Evolutionary conservation across 2,888 invertebrate species (phyloP), one percentile per base, ranked within the genome.

Genomic region (Cistogaster globosa): DNA sequence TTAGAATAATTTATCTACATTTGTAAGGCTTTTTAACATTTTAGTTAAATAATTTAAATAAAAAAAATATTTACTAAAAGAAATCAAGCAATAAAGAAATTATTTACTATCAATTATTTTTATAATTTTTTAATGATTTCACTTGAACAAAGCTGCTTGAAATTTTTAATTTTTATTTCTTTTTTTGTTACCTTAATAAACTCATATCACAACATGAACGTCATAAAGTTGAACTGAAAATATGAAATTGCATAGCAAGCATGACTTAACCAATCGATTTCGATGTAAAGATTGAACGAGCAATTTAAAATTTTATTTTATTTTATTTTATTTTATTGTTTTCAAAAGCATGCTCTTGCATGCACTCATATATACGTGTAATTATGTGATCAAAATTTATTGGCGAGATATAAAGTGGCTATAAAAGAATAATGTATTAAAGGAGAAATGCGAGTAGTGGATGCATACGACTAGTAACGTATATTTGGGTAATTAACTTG

Each of bases 401-500:
- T 65, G 51, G 53, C 63, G 45, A 60, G 71, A 53, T 65, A 71
- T 57, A 82, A 76, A 77, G 57, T 53, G 77, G 63, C 45, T 71
- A 32, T 69, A 76, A 76, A 72, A 22, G 38, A 72, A 38, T 53
- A 80, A 51, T 51, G 45, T 36, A 16, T n/a, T 16, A n/a, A 2
- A 32, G 18, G 58, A 45, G 9, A 16, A 67, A 20, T 42, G n/a
- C 53, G 2, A 38, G 38, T 38, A 42, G 18, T 16, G 22, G 36
- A 22, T 16, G 75, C 11, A 60, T 11, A 12, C 2, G 20, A 38
- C 8, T 62, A 14, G 51, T 18, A 53, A 74, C 42, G 58, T 74
- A 32, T 36, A 51, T 68, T 78, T 79, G 79, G 82, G 85, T 67
- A 85, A 85, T 85, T 85, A 85, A 85, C 85, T 85, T 85, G 78